Conservation (phyloP, 2,113 vertebrate genomes). For the Andinoacara biseriatus region DNA sequence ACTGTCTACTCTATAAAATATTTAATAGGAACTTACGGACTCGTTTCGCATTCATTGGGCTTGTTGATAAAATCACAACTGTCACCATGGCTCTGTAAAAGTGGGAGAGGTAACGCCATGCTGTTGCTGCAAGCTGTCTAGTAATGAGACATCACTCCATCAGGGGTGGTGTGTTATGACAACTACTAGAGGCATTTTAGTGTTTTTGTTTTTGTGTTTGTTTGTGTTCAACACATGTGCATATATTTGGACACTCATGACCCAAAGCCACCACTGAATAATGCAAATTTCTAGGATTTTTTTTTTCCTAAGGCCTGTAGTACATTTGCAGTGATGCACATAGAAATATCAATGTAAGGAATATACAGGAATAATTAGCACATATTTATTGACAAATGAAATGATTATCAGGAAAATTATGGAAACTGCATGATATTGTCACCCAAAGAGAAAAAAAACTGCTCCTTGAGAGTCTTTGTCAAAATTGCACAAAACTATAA, state of each 20-base stretch:
- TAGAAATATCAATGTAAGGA: constrained; percentile 12
- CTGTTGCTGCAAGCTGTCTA: constrained; percentile 62
- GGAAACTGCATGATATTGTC: not conserved
- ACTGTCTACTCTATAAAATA: not conserved
- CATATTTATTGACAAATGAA: constrained; percentile 10
- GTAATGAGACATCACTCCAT: constrained; percentile 73
- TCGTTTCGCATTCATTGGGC: constrained; percentile 1
- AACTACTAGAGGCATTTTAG: constrained; percentile 64
- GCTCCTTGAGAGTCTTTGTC: not conserved
- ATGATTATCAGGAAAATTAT: not conserved
- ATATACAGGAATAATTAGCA: not conserved
- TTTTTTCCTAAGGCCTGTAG: not conserved
- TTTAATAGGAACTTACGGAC: not conserved
- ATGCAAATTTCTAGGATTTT: constrained; percentile 47
- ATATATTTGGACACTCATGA: constrained; percentile 18
- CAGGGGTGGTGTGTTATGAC: constrained; percentile 66
- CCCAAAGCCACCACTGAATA: constrained; percentile 56
- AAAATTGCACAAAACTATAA: not conserved
- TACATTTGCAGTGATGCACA: constrained; percentile 23
- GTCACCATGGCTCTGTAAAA: constrained; percentile 51
- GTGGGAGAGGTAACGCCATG: constrained; percentile 62
- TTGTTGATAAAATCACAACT: constrained; percentile 51
- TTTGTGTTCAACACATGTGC: not conserved
- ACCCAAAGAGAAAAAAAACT: not conserved
- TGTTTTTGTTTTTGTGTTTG: constrained; percentile 26